Conservation (phyloP, 2,888 invertebrate genomes). For the Stramonita haemastoma region DNA sequence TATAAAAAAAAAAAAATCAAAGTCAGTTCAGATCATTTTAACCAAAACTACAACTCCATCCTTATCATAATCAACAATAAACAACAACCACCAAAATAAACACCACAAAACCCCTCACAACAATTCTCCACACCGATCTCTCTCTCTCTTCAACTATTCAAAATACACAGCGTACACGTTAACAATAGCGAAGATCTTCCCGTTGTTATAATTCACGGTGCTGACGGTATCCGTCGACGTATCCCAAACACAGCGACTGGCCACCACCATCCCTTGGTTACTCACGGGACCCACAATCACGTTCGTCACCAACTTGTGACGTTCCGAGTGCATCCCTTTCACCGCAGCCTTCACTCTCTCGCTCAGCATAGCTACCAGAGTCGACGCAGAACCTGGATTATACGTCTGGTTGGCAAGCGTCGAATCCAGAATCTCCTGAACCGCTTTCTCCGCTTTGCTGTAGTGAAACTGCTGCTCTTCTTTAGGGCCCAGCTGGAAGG, state of each 20-base stretch:
- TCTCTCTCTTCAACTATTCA: neutral
- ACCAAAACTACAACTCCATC: too few species aligned
- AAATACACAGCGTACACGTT: slow-evolving; percentile 24
- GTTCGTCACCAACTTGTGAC: slow-evolving; percentile 24
- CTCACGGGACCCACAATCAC: neutral
- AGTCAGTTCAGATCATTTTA: too few species aligned
- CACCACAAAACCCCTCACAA: too few species aligned
- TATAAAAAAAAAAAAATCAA: too few species aligned
- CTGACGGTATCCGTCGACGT: neutral
- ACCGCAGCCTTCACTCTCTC: slow-evolving; percentile 16
- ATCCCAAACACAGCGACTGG: slow-evolving; percentile 30
- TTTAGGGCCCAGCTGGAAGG: neutral
- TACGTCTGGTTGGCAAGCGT: neutral
- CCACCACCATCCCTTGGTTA: slow-evolving; percentile 25
- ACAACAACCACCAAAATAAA: too few species aligned
- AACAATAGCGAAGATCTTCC: slow-evolving; percentile 27
- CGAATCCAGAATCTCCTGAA: slow-evolving; percentile 5
- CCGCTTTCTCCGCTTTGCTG: neutral
- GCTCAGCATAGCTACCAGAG: neutral
- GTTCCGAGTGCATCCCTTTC: slow-evolving; percentile 11
- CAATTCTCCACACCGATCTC: too few species aligned
- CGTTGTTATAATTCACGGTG: slow-evolving; percentile 22
- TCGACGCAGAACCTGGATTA: neutral
- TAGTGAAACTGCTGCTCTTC: neutral
- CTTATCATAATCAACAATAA: too few species aligned